Evolutionary conservation across 2,797 vertebrate genomes (phyloP), one percentile per base, ranked within the genome.

Genomic region (Meriones psammophilus): DNA sequence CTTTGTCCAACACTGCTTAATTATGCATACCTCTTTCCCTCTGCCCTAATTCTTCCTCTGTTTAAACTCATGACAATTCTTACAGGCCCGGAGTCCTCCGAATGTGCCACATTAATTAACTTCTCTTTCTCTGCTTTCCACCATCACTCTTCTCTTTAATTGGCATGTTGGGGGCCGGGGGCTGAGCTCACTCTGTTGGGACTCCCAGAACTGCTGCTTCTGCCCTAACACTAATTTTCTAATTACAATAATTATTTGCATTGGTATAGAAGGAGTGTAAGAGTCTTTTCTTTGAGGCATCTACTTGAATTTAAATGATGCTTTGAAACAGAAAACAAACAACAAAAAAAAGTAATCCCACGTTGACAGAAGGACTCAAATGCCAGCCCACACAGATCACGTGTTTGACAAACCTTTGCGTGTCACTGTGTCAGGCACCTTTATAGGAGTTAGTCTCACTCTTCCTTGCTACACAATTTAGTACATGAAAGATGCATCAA

Each of bases 241-340:
- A 39, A 76, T 33, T n/a, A 1, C 26, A 68, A 73, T 80, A 78
- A 71, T 94, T 60, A 77, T 60, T 93, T 93, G 14, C 5, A 0
- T 73, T 33, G 14, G 30, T 33, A 76, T 39, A 95, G 22, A 78
- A 79, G 8, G 4, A 84, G 87, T 66, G 15, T 62, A 79, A 71
- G 71, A 69, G 62, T 79, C 81, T 78, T 62, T 88, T 77, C 26
- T 39, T 76, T 92, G 15, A 0, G 56, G 2, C 26, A 36, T 3
- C 18, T 77, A 88, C 79, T 96, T 85, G 54, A 84, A 85, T 85
- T 87, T 92, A 76, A 22, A 64, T 84, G 50, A 50, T 26, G 18
- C 80, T 92, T 80, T 58, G 5, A 3, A 91, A 86, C 24, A 62
- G 60, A 42, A 64, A 77, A 62, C 24, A 64, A 42, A 46, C 24